phyloP scores from a whole-genome alignment of 1,140 invertebrate genomes.

The Pteromalus puparum region DNA sequence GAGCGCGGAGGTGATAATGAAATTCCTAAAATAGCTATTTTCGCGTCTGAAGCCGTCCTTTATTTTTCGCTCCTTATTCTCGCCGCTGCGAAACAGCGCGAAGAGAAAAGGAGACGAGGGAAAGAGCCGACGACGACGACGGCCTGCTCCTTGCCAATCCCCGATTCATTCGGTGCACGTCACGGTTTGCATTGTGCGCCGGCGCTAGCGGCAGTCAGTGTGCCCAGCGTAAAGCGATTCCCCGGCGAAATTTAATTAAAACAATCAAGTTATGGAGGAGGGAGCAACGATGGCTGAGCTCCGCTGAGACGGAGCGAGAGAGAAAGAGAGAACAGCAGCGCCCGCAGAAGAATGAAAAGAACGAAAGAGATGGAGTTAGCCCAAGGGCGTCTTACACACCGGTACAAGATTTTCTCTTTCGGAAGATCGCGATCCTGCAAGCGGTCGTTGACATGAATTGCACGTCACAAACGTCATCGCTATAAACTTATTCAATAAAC shows the following conservation, averaged over 20 bases:
- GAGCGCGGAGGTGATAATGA: neutral
- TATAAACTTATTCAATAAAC: no score
- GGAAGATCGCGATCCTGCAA: no score
- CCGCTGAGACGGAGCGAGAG: conserved; percentile 13
- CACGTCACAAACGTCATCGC: no score
- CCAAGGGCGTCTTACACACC: conserved; percentile 57
- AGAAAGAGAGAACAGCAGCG: conserved; percentile 62
- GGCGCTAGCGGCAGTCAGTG: conserved; percentile 59
- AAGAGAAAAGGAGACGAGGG: neutral
- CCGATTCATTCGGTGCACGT: conserved; percentile 71
- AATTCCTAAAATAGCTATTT: conserved; percentile 40
- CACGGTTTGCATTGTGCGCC: conserved; percentile 73
- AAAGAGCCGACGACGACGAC: neutral
- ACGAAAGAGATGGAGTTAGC: conserved; percentile 60
- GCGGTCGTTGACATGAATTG: no score
- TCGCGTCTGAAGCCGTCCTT: neutral
- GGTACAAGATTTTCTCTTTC: conserved; percentile 68
- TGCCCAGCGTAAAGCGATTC: conserved; percentile 74
- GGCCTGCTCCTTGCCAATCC: conserved; percentile 53
- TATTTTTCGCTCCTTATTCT: conserved; percentile 18
- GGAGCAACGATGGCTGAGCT: conserved; percentile 4
- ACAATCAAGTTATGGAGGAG: conserved; percentile 62
- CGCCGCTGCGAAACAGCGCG: neutral
- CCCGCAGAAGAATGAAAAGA: conserved; percentile 48
- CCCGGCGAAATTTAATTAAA: conserved; percentile 75